A percentile compares a stretch with the other conserved stretches of the same genome.
These are phyloP conservation scores for Campylomormyrus numenius DNA, from an alignment of 2,113 vertebrate genomes.

Conservation along the genomic window DNA sequence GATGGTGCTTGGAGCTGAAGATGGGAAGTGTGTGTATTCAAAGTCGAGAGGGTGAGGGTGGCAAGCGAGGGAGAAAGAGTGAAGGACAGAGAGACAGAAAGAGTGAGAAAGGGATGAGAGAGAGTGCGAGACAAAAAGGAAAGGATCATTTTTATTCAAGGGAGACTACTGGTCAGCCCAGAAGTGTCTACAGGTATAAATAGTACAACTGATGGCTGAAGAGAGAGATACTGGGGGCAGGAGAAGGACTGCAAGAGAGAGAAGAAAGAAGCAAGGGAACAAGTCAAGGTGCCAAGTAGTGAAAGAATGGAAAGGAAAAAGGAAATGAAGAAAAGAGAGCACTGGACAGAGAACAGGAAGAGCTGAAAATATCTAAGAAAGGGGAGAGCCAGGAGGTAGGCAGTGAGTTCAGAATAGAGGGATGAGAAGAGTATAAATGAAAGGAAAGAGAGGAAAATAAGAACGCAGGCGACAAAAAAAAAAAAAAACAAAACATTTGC, in stretches of 20 bases:
- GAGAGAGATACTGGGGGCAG: neutral
- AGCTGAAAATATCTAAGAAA: neutral
- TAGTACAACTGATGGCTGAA: neutral
- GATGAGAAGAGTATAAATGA: neutral
- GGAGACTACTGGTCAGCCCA: neutral
- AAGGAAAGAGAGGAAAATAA: neutral
- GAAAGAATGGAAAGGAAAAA: neutral
- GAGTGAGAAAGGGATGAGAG: neutral
- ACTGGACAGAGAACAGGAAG: neutral
- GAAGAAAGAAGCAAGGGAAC: neutral
- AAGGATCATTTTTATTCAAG: neutral
- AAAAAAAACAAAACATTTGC: neutral
- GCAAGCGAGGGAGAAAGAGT: neutral
- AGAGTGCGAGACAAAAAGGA: neutral
- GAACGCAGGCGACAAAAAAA: neutral
- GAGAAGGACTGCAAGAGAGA: neutral
- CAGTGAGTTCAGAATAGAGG: neutral
- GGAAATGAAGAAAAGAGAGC: neutral
- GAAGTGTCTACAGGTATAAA: constrained; percentile 2
- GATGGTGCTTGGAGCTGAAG: neutral
- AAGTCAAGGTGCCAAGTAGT: neutral
- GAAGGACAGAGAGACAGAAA: neutral
- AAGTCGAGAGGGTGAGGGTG: neutral
- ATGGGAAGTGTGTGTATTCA: neutral
- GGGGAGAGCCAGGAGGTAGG: neutral